Evolutionary conservation across 2,797 vertebrate genomes (phyloP), one percentile per base, ranked within the genome.

Genomic region (Selene dorsalis): DNA sequence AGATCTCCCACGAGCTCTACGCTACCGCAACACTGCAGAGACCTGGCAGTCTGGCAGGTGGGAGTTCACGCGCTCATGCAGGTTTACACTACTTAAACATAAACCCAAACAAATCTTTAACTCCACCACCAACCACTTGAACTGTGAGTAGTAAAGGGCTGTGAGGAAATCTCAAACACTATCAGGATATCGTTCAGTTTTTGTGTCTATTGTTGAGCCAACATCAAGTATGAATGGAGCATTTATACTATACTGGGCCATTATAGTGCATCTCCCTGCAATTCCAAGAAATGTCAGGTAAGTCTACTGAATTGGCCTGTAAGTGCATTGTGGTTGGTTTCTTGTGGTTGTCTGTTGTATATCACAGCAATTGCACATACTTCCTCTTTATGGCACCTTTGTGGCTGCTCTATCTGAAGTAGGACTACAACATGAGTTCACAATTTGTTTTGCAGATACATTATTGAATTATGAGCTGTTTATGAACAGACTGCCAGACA

Each of bases 1-100:
- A 99, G 94, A 97, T 98, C 88, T 96, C 97, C 77, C 97, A 98
- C 89, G 97, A 99, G 91, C 96, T 99, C 69, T 98, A 97, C 85
- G 97, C 97, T 85, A 97, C 96, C 4, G 97, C 97, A 80, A 99
- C 97, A 10, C 95, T 99, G 75, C 98, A 99, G 94, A 96, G 98
- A 90, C 97, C 98, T 13, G 97, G 97, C 91, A 99, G 96, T 89
- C 95, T 99, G 62, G 96, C 97, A 95, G 97, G 97, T 99, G 93
- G 94, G 92, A 69, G n/a, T 47, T 58, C 47, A 76, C 68, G 74
- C 62, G 59, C 76, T 64, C 69, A 43, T 26, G 57, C 55, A 20
- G 20, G 65, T 22, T 62, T 48, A 22, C 64, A 60, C 14, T 43
- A 58, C 39, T 3, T 32, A 43, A 45, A 45, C 62, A 50, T 17